A percentile compares a stretch with the other conserved stretches of the same genome.
Evolutionary conservation across 1,140 invertebrate species (phyloP).

Genomic region (Adoxophyes honmai): DNA sequence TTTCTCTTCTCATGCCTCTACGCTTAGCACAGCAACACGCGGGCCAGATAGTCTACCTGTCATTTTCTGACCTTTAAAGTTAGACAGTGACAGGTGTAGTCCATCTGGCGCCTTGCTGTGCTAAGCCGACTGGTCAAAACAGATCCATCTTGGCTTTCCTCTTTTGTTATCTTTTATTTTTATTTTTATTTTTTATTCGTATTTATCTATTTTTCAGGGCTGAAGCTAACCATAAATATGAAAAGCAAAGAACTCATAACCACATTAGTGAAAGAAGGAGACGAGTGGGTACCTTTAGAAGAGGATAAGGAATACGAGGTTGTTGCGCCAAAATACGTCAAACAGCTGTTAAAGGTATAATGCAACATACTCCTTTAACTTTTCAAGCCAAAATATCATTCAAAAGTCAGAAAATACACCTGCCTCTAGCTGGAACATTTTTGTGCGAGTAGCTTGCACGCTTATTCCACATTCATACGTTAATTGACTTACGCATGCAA

Average conservation of each 20-base stretch:
- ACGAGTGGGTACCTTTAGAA: conserved; percentile 37
- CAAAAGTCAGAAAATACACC: too few relatives aligned
- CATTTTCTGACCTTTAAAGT: neutral
- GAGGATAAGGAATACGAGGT: conserved; percentile 44
- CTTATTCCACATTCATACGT: too few relatives aligned
- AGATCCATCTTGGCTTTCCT: too few relatives aligned
- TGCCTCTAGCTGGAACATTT: neutral
- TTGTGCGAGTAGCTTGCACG: neutral
- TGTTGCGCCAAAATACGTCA: neutral
- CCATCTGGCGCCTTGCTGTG: neutral
- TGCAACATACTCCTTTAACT: neutral
- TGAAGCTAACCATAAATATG: conserved; percentile 45
- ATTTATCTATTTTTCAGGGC: conserved; percentile 32
- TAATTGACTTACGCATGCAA: too few relatives aligned
- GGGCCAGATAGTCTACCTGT: too few relatives aligned
- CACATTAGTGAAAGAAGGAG: conserved; percentile 38
- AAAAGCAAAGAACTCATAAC: conserved; percentile 32
- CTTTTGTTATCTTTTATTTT: neutral
- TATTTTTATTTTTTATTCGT: neutral
- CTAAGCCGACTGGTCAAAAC: neutral
- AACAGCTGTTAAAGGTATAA: neutral
- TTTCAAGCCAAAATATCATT: neutral
- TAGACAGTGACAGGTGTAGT: neutral
- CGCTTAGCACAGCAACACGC: too few relatives aligned
- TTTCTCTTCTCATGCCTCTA: too few relatives aligned